These are phyloP conservation scores for Pygoscelis antarcticus DNA, from an alignment of 2,113 vertebrate genomes.

Conservation along the genomic window DNA sequence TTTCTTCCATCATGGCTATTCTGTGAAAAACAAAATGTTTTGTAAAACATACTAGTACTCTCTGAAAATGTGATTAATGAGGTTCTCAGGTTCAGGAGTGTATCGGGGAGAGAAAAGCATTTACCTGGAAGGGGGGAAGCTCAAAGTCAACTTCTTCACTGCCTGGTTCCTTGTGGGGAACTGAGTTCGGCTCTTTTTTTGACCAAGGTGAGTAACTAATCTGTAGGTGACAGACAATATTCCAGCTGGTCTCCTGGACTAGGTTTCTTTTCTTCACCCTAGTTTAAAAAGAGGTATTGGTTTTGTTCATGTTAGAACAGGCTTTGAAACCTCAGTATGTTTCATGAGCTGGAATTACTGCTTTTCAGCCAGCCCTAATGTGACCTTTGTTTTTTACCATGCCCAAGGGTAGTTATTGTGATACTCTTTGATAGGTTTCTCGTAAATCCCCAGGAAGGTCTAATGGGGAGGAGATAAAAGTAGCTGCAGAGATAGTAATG, in stretches of 20 bases:
- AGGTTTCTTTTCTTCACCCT: background rate
- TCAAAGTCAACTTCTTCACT: background rate
- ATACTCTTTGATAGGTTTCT: background rate
- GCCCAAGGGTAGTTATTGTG: background rate
- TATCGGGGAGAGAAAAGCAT: background rate
- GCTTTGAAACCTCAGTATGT: background rate
- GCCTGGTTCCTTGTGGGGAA: background rate
- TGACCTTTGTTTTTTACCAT: background rate
- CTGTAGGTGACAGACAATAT: background rate
- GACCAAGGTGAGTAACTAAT: background rate
- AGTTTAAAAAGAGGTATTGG: background rate
- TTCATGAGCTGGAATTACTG: background rate
- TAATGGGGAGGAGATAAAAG: background rate
- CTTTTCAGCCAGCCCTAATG: background rate
- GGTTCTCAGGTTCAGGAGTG: background rate
- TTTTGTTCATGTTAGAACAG: background rate
- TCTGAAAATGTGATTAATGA: background rate
- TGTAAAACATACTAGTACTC: background rate
- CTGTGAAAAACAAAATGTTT: background rate
- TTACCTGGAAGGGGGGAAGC: background rate
- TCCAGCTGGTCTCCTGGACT: background rate
- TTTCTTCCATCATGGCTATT: background rate
- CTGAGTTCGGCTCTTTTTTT: background rate
- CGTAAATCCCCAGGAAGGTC: background rate
- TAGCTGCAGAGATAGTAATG: background rate